Evolutionary conservation across 1,140 invertebrate genomes (phyloP), one percentile per base, ranked within the genome.

Genomic region (Carcinoscorpius rotundicauda): DNA sequence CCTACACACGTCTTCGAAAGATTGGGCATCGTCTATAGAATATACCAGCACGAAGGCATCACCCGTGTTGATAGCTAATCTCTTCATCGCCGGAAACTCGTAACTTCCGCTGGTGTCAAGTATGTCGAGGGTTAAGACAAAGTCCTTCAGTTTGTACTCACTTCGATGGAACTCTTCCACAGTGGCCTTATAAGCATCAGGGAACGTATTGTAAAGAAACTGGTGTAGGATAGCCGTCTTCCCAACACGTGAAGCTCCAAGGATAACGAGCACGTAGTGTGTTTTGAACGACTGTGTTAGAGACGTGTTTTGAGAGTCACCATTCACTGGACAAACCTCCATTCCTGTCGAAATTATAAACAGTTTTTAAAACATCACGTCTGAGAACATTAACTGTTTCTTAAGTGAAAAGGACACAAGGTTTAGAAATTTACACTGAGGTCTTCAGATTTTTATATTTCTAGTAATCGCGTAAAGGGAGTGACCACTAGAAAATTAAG

Each of bases 151-250:
- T 69, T 87, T 87, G 76, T 92, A 93, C 73, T 92, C 88, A 0
- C 87, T 89, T 68, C 88, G 85, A 76, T 95, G 90, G 84, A 93
- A 89, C 73, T 95, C 91, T 73, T 96, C 92, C 5, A 95, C 85
- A 4, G 93, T 95, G 51, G 87, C 81, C 75, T 91, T 91, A 77
- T 95, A 93, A 75, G 93, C 93, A 3, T 85, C 78, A 3, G 87
- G 58, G 76, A 92, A 94, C 62, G 84, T 85, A 68, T 82, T 84
- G 77, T 93, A 93, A 0, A 96, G 84, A 77, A 97, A 96, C 77
- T 94, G 90, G 60, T 85, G 84, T 72, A 96, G 92, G 70, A 96
- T 85, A 5, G 91, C 89, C 2, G 90, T 92, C 79, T 97, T 97
- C 11, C 93, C 93, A 4, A 93, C 91, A 77, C 87, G 88, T 0